phyloP scores from a whole-genome alignment of 1,140 invertebrate species.

The Apolygus lucorum region DNA sequence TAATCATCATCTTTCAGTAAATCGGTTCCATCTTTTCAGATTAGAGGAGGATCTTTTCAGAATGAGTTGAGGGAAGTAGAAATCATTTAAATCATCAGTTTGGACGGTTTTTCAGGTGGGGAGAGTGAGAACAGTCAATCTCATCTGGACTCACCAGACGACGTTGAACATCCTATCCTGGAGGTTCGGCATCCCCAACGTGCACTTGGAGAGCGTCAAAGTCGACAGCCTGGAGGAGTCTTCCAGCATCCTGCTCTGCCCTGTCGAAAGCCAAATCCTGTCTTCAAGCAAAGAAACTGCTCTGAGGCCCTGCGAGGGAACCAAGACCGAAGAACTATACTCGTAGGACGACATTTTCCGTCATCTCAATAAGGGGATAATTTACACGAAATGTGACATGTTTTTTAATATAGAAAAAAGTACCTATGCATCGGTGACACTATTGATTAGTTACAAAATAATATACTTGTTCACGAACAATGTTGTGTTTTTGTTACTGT shows the following conservation, averaged over 20 bases:
- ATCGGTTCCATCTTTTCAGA: too few species aligned
- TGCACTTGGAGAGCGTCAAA: conserved; percentile 57
- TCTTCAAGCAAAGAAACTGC: background rate
- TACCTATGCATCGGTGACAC: too few species aligned
- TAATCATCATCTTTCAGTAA: too few species aligned
- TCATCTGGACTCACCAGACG: conserved; percentile 67
- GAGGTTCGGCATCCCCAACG: conserved; percentile 60
- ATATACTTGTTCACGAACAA: too few species aligned
- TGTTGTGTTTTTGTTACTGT: too few species aligned
- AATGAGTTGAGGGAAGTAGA: too few species aligned
- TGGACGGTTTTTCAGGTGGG: conserved; percentile 45
- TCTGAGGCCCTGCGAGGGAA: background rate
- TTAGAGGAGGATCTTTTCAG: too few species aligned
- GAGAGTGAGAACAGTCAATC: conserved; percentile 50
- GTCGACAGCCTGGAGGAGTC: conserved; percentile 42
- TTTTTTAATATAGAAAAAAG: too few species aligned
- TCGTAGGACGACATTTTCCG: background rate
- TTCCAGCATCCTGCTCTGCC: background rate
- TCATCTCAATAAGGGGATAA: background rate
- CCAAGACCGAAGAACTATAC: background rate
- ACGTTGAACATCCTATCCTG: conserved; percentile 75
- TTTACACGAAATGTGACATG: background rate
- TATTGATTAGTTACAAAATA: too few species aligned
- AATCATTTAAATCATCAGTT: too few species aligned
- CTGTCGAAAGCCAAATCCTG: background rate